Conservation (phyloP, 2,888 invertebrate species). For the Pocota personata region DNA sequence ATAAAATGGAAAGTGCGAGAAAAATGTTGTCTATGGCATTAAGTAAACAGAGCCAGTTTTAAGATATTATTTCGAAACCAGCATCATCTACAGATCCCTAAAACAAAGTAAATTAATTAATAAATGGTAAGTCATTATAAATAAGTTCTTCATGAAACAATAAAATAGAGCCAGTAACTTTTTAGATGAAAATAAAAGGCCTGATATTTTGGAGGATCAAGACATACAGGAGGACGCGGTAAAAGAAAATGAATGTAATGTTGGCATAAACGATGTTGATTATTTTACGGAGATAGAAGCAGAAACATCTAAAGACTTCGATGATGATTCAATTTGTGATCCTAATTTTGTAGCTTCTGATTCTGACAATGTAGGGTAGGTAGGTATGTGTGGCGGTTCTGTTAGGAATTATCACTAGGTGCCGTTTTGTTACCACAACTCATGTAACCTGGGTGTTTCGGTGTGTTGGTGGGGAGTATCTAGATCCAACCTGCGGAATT, state of each 20-base stretch:
- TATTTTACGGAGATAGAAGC: background rate
- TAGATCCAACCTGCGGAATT: no score
- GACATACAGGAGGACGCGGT: background rate
- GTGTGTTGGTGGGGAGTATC: no score
- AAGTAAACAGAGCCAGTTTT: background rate
- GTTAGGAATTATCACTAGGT: no score
- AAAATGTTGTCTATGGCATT: background rate
- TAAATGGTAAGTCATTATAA: background rate
- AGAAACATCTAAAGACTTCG: background rate
- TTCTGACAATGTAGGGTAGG: constrained; percentile 8
- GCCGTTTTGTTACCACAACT: no score
- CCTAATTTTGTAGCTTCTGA: background rate
- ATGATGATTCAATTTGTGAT: constrained; percentile 3
- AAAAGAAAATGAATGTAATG: background rate
- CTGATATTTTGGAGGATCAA: background rate
- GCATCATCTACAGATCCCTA: background rate
- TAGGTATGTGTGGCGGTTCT: no score
- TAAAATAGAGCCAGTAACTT: background rate
- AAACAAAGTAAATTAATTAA: background rate
- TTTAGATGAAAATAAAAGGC: background rate
- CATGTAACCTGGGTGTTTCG: no score
- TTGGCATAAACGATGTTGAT: background rate
- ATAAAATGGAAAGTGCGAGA: background rate
- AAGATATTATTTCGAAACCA: background rate
- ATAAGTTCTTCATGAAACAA: no score